These are phyloP conservation scores for Rhipidura dahli DNA, from an alignment of 2,113 vertebrate genomes.

Conservation along the genomic window DNA sequence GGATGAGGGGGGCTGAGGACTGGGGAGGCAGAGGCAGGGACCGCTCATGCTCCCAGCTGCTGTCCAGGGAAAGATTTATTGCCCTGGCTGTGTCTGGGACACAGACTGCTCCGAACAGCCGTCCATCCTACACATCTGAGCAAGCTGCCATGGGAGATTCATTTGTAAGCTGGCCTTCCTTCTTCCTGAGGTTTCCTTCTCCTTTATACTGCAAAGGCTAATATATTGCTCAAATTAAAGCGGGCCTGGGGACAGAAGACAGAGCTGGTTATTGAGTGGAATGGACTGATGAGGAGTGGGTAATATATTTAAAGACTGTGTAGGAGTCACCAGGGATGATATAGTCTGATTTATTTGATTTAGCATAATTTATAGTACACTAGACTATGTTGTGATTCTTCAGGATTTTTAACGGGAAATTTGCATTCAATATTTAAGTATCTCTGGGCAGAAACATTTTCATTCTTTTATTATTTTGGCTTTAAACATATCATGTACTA, in stretches of 20 bases:
- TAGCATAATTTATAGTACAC: slow-evolving; percentile 34
- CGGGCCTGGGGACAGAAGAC: not conserved
- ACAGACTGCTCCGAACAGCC: not conserved
- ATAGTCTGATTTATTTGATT: slow-evolving; percentile 56
- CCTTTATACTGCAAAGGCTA: slow-evolving; percentile 25
- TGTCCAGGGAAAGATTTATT: not conserved
- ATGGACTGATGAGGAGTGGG: slow-evolving; percentile 50
- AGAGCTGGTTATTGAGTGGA: slow-evolving; percentile 55
- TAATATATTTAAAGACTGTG: slow-evolving; percentile 56
- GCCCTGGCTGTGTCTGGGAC: not conserved
- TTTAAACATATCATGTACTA: not conserved
- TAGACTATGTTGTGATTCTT: slow-evolving; percentile 30
- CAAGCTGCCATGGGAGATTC: not conserved
- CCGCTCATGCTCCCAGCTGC: not conserved
- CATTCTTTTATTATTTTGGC: slow-evolving; percentile 38
- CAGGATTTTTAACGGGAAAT: slow-evolving; percentile 51
- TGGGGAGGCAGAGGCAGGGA: not conserved
- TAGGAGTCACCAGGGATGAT: slow-evolving; percentile 26
- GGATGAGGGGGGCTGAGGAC: not conserved
- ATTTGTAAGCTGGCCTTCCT: not conserved
- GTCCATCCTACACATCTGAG: not conserved
- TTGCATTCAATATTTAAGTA: slow-evolving; percentile 46
- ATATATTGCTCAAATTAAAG: slow-evolving; percentile 50
- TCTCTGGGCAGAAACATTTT: slow-evolving; percentile 18
- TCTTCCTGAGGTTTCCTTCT: slow-evolving; percentile 17